Evolutionary conservation across 2,888 invertebrate species (phyloP).

Genomic region (Drosophila affinis): DNA sequence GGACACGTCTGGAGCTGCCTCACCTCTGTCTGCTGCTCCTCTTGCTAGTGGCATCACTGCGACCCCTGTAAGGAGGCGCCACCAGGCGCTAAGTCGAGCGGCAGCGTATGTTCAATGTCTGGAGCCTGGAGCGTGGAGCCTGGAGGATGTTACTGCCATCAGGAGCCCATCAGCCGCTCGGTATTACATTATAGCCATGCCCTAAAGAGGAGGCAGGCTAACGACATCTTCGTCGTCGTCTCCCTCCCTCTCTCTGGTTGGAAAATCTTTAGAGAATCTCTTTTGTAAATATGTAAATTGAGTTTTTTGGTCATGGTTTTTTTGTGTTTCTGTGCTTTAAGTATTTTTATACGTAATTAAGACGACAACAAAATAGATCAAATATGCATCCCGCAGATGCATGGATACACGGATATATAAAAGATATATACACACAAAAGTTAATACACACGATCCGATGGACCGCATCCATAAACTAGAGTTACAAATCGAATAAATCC

Average conservation of each 20-base stretch:
- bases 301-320: constrained; percentile 37
- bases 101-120: constrained; percentile 70
- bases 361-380: constrained; percentile 47
- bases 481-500: constrained; percentile 48
- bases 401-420: constrained; percentile 3
- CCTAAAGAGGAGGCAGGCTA: constrained; percentile 10
- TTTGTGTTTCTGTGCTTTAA: constrained; percentile 65
- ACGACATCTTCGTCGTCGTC: constrained; percentile 25
- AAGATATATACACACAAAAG: constrained; percentile 16
- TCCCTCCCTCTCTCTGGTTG: background rate
- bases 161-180: constrained; percentile 35
- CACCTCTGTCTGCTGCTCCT: constrained; percentile 70
- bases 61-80: constrained; percentile 44
- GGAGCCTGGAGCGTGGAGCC: constrained; percentile 13
- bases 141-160: constrained; percentile 39
- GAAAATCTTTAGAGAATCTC: background rate
- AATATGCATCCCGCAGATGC: constrained; percentile 31
- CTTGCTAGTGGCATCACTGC: constrained; percentile 44
- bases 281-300: constrained; percentile 75
- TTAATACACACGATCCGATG: constrained; percentile 20
- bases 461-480: constrained; percentile 18
- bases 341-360: constrained; percentile 79
- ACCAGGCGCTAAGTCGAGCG: constrained; percentile 53
- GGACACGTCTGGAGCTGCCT: constrained; percentile 77
- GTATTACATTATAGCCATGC: constrained; percentile 39